A percentile compares a stretch with the other conserved stretches of the same genome.
phyloP scores from a whole-genome alignment of 2,888 invertebrate species.

The Philonicus albiceps region DNA sequence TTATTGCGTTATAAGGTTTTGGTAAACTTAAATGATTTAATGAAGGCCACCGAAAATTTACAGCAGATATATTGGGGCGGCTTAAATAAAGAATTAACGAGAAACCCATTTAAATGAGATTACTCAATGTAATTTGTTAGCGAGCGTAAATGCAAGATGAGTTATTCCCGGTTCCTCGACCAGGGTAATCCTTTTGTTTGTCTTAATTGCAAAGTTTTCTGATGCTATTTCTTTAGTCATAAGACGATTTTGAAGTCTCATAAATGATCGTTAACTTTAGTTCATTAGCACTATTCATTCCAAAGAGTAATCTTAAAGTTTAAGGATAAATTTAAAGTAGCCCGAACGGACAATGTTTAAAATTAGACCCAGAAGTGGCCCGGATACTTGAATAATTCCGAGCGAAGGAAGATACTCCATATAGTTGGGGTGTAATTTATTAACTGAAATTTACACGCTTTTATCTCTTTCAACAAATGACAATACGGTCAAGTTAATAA shows the following conservation, averaged over 20 bases:
- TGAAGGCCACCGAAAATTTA: not conserved
- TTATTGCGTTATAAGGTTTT: not conserved
- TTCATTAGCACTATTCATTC: not conserved
- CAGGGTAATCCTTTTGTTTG: not conserved
- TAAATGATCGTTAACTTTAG: not conserved
- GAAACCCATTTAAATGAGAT: not conserved
- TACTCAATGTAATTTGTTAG: not conserved
- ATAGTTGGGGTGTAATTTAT: not conserved
- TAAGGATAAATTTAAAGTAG: not conserved
- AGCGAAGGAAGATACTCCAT: not conserved
- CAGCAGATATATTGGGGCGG: not conserved
- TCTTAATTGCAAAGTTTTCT: not conserved
- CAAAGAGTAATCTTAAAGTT: not conserved
- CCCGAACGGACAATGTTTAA: not conserved
- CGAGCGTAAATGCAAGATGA: not conserved
- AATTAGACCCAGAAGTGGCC: not conserved
- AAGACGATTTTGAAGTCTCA: not conserved
- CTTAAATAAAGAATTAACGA: not conserved
- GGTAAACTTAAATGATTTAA: not conserved
- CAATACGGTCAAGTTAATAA: constrained; percentile 8
- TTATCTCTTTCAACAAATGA: constrained; percentile 19
- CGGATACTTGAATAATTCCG: not conserved
- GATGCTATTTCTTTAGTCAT: not conserved
- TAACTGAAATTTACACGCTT: constrained; percentile 3
- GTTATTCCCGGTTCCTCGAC: not conserved